These are phyloP conservation scores for Dermolepida albohirtum DNA, from an alignment of 2,888 invertebrate genomes.

Conservation along the genomic window DNA sequence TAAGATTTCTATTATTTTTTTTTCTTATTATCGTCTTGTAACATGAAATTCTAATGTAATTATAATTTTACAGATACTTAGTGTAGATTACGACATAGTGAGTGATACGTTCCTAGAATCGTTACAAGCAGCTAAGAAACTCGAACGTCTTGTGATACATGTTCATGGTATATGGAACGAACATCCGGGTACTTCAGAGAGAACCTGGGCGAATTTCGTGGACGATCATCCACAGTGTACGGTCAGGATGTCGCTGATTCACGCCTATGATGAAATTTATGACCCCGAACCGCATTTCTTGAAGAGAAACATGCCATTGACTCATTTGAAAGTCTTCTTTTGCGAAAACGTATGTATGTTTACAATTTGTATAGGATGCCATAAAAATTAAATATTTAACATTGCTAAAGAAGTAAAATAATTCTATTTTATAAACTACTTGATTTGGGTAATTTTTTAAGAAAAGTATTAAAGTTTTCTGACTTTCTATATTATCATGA, in stretches of 20 bases:
- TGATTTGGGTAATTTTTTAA: too few species aligned
- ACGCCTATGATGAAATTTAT: slow-evolving; percentile 76
- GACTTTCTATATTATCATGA: too few species aligned
- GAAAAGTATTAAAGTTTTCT: too few species aligned
- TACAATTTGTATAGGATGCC: too few species aligned
- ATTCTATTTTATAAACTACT: too few species aligned
- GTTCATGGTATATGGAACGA: slow-evolving; percentile 75
- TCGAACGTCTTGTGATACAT: slow-evolving; percentile 75
- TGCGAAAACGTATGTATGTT: slow-evolving; percentile 75
- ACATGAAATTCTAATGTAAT: background rate
- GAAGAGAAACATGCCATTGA: slow-evolving; percentile 77
- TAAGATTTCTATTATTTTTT: too few species aligned
- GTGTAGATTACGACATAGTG: slow-evolving; percentile 70
- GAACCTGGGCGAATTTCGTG: slow-evolving; percentile 73
- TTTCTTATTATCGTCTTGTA: background rate
- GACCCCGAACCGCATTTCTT: slow-evolving; percentile 73
- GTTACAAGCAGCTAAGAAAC: slow-evolving; percentile 58
- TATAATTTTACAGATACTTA: slow-evolving; percentile 63
- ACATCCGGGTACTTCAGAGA: slow-evolving; percentile 73
- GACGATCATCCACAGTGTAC: slow-evolving; percentile 69
- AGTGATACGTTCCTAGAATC: slow-evolving; percentile 66
- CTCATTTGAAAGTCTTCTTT: slow-evolving; percentile 79
- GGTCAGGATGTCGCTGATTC: slow-evolving; percentile 73
- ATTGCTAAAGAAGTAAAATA: too few species aligned
- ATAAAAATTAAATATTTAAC: too few species aligned